Base-by-base conservation (phyloP, 2,113 vertebrate genomes). In the Pipra filicauda region DNA sequence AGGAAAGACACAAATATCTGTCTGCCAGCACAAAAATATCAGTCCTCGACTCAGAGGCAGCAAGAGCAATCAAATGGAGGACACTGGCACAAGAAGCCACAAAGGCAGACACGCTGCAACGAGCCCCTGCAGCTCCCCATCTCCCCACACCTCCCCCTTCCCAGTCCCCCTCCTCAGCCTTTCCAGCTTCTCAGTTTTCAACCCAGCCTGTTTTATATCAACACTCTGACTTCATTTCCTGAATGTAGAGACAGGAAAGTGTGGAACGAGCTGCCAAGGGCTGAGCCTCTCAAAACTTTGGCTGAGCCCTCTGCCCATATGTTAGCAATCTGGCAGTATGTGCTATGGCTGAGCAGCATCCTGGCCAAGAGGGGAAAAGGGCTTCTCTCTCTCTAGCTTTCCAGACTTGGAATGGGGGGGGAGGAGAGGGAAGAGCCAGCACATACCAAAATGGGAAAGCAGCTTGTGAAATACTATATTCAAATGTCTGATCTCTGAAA, bases 171-270 rank as follows among this genome's bases (percentile, higher is more conserved):
- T 55, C 18, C 80, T 75, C 19, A 66, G 59, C 19, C 91, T 46
- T 84, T 91, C 83, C 95, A 97, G 89, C 96, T 85, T 94, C 96
- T 97, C 95, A 44, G 79, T 73, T 97, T 97, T 95, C 96, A 95
- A 54, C 69, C 62, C 94, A 96, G 96, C 94, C 96, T 97, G 97
- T 78, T 96, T 93, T 97, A 97, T 97, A 97, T 97, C 97, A 98
- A 96, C 71, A 89, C 96, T 97, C 98, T 98, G 98, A 98, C 97
- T 98, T 98, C 98, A 98, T 98, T 98, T 98, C 98, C 97, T 97
- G 98, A 96, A 93, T 97, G 91, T 8, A 94, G 95, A 97, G 97
- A 97, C 96, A 92, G 95, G 89, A 95, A 97, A 96, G 91, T 37
- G 86, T 85, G 86, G 93, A 91, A 93, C 0, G 57, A 93, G 96